These are phyloP conservation scores for Hypselothyrea guttata DNA, from an alignment of 2,888 invertebrate species.

Conservation along the genomic window DNA sequence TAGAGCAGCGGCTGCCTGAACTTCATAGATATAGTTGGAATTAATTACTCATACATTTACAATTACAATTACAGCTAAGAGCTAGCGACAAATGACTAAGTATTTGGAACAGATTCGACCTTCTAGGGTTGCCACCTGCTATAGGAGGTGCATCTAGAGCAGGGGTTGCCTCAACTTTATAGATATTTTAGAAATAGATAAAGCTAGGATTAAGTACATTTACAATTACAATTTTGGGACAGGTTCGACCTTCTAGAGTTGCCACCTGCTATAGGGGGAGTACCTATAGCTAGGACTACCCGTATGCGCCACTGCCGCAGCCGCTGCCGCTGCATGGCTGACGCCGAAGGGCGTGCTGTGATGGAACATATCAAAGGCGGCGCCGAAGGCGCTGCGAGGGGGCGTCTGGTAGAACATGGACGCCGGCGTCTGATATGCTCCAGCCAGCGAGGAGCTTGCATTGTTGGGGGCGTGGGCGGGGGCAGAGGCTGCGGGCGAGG, in stretches of 20 bases:
- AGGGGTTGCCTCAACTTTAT: conserved; percentile 81
- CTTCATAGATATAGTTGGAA: too few species aligned
- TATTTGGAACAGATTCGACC: too few species aligned
- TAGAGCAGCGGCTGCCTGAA: conserved; percentile 81
- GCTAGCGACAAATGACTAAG: conserved; percentile 19
- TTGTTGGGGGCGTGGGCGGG: conserved; percentile 39
- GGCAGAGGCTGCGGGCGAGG: conserved; percentile 69
- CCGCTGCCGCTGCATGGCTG: conserved; percentile 76
- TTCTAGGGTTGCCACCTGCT: conserved; percentile 82
- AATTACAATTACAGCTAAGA: conserved; percentile 15
- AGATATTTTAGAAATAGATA: too few species aligned
- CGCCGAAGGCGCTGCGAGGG: conserved; percentile 79
- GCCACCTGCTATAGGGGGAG: conserved; percentile 82
- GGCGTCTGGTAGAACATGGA: conserved; percentile 82
- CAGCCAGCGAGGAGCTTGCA: conserved; percentile 61
- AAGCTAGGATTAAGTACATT: too few species aligned
- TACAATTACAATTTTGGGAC: too few species aligned
- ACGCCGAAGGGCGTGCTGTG: conserved; percentile 82
- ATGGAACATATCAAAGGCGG: conserved; percentile 82
- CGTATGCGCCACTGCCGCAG: conserved; percentile 74
- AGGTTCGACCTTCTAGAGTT: too few species aligned
- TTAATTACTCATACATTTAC: conserved; percentile 47
- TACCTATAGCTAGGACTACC: conserved; percentile 82
- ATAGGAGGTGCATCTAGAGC: conserved; percentile 82
- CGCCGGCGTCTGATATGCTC: conserved; percentile 76